Conservation (phyloP, 2,113 vertebrate genomes). For the Rhinopithecus roxellana region DNA sequence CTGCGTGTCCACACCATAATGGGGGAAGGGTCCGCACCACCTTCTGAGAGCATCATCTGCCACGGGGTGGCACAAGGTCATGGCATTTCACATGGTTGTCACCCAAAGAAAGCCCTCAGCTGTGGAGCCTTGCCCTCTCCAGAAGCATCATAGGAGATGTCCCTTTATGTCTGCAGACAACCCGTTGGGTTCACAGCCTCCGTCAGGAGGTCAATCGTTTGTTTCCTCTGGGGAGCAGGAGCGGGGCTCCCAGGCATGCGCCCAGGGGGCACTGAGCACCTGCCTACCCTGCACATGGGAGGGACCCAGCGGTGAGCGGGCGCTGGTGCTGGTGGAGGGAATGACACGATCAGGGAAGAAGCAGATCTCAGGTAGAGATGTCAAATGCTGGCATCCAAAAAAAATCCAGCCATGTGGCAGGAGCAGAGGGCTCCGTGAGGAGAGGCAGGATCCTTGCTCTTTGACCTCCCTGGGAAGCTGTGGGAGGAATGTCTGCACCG, state of each 20-base stretch:
- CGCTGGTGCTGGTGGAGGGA: fast-evolving
- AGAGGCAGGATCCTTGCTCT: fast-evolving
- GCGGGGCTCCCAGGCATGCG: fast-evolving
- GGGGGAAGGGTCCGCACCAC: fast-evolving
- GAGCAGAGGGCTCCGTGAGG: fast-evolving
- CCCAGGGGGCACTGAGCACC: fast-evolving
- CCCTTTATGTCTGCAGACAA: fast-evolving
- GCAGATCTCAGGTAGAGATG: fast-evolving
- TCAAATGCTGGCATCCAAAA: fast-evolving
- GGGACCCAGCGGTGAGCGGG: neutral
- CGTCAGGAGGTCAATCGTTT: neutral
- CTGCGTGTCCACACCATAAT: too few species aligned
- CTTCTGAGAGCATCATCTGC: neutral
- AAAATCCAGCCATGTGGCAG: fast-evolving
- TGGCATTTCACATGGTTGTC: neutral
- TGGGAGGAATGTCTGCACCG: fast-evolving
- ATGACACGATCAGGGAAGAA: fast-evolving
- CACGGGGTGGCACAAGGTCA: neutral
- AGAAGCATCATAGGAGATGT: neutral
- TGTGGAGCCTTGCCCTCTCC: too few species aligned
- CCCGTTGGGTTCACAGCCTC: neutral
- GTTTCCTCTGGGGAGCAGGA: fast-evolving
- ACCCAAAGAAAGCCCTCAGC: neutral
- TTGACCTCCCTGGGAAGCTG: too few species aligned
- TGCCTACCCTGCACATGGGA: fast-evolving